A percentile compares a stretch with the other conserved stretches of the same genome.
phyloP scores from a whole-genome alignment of 2,888 invertebrate genomes.

The Ephialtes manifestator region DNA sequence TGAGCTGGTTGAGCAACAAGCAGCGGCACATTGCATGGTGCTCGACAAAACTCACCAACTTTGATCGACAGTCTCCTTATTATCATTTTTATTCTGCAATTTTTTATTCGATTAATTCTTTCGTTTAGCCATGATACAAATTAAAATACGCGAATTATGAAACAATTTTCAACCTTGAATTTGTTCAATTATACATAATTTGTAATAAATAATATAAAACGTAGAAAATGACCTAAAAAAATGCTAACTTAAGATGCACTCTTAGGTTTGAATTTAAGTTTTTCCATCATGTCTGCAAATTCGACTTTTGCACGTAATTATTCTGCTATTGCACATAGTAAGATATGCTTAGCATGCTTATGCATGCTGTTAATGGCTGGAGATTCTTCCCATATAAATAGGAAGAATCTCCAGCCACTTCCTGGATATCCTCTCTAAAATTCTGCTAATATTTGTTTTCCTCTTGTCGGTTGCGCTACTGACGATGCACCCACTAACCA shows the following conservation, averaged over 20 bases:
- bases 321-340: too few species aligned
- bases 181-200: too few species aligned
- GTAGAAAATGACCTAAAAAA: too few species aligned
- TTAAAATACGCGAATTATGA: not conserved
- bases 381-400: too few species aligned
- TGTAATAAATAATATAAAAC: too few species aligned
- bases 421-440: constrained; percentile 16
- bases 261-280: too few species aligned
- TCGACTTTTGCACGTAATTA: too few species aligned
- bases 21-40: not conserved
- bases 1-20: constrained; percentile 27
- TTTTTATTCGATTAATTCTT: not conserved
- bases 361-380: too few species aligned
- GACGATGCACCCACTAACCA: constrained; percentile 26
- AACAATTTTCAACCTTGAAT: not conserved
- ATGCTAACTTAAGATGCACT: too few species aligned
- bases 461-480: not conserved
- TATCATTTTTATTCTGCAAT: not conserved
- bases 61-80: not conserved
- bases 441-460: constrained; percentile 17
- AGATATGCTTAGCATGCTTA: too few species aligned
- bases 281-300: too few species aligned
- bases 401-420: not conserved
- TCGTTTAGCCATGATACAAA: not conserved
- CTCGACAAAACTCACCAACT: not conserved